phyloP scores from a whole-genome alignment of 2,888 invertebrate species.

The Teleiodes luculella region DNA sequence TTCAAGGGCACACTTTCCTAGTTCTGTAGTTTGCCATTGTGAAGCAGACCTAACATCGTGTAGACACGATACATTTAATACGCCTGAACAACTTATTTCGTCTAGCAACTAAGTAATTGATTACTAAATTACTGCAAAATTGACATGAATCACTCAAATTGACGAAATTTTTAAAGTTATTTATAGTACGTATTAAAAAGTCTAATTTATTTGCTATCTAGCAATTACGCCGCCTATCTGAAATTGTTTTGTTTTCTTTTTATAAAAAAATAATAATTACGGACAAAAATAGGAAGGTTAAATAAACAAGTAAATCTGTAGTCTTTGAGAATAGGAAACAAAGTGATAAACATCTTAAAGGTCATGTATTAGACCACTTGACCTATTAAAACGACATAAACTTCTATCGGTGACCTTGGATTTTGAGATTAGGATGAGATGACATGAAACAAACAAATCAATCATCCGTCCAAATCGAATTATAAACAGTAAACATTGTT shows the following conservation, averaged over 20 bases:
- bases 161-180: too few species aligned
- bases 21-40: constrained; percentile 37
- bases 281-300: too few species aligned
- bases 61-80: constrained; percentile 26
- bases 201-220: too few species aligned
- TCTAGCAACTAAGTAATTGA: background rate
- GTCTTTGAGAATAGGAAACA: too few species aligned
- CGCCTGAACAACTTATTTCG: too few species aligned
- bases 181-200: too few species aligned
- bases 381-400: background rate
- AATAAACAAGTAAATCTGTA: too few species aligned
- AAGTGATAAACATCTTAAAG: background rate
- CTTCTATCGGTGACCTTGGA: background rate
- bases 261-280: too few species aligned
- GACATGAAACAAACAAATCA: background rate
- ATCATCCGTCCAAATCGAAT: background rate
- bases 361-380: background rate
- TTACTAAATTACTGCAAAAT: too few species aligned
- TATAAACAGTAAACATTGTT: background rate
- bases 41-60: constrained; percentile 24
- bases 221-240: too few species aligned
- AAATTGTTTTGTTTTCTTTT: too few species aligned
- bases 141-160: too few species aligned
- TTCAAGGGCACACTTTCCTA: constrained; percentile 58
- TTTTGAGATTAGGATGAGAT: background rate